These are phyloP conservation scores for Sebastes wilsoni DNA, from an alignment of 2,797 vertebrate species.

Conservation along the genomic window DNA sequence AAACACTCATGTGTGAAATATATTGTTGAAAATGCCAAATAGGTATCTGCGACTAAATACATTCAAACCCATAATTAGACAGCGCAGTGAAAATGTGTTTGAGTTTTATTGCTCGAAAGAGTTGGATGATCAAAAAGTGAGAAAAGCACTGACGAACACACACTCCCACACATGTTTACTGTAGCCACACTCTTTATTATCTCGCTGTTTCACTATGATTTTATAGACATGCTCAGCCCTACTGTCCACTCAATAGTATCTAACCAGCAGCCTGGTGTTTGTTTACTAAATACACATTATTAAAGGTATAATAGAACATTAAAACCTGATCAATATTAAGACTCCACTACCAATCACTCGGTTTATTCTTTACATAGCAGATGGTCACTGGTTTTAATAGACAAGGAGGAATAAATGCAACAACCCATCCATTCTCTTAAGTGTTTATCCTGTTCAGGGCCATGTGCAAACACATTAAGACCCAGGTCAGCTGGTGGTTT, in stretches of 20 bases:
- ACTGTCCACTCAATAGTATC: not conserved
- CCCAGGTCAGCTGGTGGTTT: not conserved
- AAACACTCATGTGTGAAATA: not conserved
- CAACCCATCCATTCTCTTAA: not conserved
- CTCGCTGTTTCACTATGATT: not conserved
- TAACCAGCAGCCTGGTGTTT: not conserved
- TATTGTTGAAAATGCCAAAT: not conserved
- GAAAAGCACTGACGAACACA: not conserved
- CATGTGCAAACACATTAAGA: no score
- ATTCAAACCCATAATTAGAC: not conserved
- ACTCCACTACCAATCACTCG: no score
- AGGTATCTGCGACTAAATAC: not conserved
- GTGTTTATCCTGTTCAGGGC: not conserved
- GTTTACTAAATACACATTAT: not conserved
- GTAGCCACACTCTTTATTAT: not conserved
- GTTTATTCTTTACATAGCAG: no score
- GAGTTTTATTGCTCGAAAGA: not conserved
- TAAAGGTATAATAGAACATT: not conserved
- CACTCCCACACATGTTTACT: not conserved
- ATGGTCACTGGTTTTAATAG: no score
- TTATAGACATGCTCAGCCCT: not conserved
- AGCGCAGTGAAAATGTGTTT: not conserved
- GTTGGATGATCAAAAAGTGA: not conserved
- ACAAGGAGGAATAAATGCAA: not conserved
- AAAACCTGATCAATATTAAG: not conserved